These are phyloP conservation scores for Zygothrica quintamaculata DNA, from an alignment of 2,888 invertebrate genomes.

Conservation along the genomic window DNA sequence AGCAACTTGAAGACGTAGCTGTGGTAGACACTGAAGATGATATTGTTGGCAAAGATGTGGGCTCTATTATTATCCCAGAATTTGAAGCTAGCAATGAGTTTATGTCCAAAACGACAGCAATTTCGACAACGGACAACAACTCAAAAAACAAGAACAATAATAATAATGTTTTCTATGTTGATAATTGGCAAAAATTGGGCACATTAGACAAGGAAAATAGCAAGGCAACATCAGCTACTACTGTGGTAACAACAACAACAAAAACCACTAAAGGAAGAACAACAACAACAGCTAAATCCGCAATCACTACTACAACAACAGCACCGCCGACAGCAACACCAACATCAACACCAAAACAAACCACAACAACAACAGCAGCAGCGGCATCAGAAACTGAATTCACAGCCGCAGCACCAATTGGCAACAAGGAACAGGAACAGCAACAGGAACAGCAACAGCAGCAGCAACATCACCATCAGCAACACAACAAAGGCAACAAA, in stretches of 20 bases:
- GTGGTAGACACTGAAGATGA: constrained; percentile 28
- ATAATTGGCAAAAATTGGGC: constrained; percentile 70
- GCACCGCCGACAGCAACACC: no score
- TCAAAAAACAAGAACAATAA: constrained; percentile 25
- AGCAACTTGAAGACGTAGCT: constrained; percentile 36
- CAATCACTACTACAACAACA: constrained; percentile 30
- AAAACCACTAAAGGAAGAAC: constrained; percentile 28
- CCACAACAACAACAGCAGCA: constrained; percentile 25
- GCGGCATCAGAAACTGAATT: constrained; percentile 22
- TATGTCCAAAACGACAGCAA: constrained; percentile 44
- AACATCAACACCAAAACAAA: constrained; percentile 15
- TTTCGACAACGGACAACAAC: constrained; percentile 25
- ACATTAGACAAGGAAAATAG: constrained; percentile 60
- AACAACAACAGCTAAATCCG: constrained; percentile 16
- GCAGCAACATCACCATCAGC: constrained; percentile 21
- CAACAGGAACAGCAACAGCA: no score
- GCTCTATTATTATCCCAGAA: constrained; percentile 49
- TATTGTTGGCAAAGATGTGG: constrained; percentile 18
- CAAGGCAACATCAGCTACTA: constrained; percentile 19
- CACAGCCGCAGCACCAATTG: constrained; percentile 16
- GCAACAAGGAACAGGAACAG: constrained; percentile 15
- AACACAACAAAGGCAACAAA: constrained; percentile 23
- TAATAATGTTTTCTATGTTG: constrained; percentile 54
- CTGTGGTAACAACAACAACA: constrained; percentile 26
- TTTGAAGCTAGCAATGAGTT: constrained; percentile 58